Percentiles rank a stretch among this genome's conserved stretches.
phyloP scores from a whole-genome alignment of 1,140 invertebrate genomes.

The Zeugodacus cucurbitae region DNA sequence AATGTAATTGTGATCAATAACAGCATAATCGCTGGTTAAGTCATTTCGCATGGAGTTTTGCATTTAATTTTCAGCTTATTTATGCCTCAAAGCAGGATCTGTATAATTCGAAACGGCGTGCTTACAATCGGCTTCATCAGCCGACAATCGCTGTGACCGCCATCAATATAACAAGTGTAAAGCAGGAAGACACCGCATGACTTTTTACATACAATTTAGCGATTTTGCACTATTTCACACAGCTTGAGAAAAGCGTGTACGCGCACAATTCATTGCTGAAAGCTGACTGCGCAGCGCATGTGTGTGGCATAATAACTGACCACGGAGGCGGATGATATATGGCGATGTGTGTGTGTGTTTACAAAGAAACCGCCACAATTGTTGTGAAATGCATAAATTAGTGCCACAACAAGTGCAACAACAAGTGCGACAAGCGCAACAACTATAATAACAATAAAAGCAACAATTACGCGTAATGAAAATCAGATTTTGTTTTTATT shows the following conservation, averaged over 20 bases:
- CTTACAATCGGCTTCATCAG: neutral
- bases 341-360: neutral
- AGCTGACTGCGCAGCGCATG: neutral
- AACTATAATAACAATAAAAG: neutral
- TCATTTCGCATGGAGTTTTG: neutral
- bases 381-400: conserved; percentile 25
- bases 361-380: conserved; percentile 2
- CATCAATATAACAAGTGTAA: conserved; percentile 13
- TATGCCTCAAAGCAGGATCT: neutral
- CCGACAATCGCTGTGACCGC: conserved; percentile 1
- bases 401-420: conserved; percentile 9
- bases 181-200: conserved; percentile 1
- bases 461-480: too few relatives aligned
- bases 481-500: neutral
- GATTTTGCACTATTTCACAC: neutral
- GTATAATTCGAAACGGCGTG: neutral
- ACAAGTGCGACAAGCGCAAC: neutral
- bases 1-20: conserved; percentile 3
- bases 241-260: neutral
- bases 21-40: neutral
- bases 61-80: neutral
- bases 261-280: neutral
- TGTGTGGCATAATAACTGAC: neutral
- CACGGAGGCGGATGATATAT: neutral
- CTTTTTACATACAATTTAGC: neutral